phyloP scores from a whole-genome alignment of 1,140 invertebrate species.

The Liolophura sinensis region DNA sequence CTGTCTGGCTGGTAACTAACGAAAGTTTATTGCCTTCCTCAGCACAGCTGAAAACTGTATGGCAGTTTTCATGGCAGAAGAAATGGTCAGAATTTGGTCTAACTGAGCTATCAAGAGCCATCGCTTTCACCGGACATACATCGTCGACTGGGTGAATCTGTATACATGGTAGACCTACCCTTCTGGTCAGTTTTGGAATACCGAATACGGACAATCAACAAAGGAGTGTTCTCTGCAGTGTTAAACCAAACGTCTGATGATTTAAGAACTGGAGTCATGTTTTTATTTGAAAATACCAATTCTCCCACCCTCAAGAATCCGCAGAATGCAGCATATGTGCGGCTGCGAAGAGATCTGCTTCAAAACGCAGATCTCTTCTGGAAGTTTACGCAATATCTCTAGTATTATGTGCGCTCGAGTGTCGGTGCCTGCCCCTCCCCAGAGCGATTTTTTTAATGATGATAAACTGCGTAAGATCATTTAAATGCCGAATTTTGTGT shows the following conservation, averaged over 20 bases:
- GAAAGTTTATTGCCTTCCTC: constrained; percentile 2
- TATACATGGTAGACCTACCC: no score
- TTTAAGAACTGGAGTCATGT: not conserved
- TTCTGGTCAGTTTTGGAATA: constrained; percentile 16
- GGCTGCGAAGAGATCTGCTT: constrained; percentile 12
- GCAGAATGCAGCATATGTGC: constrained; percentile 16
- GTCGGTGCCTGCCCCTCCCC: not conserved
- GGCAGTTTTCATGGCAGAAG: constrained; percentile 7
- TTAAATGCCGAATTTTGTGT: no score
- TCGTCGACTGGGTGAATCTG: not conserved
- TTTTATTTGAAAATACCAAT: constrained; percentile 9
- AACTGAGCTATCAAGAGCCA: no score
- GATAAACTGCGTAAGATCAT: no score
- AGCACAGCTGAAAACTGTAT: constrained; percentile 15
- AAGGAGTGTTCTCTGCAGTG: not conserved
- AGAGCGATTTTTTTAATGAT: no score
- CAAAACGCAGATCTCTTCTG: constrained; percentile 7
- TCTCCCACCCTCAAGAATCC: constrained; percentile 20
- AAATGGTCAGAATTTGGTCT: no score
- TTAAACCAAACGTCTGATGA: not conserved
- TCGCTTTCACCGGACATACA: not conserved
- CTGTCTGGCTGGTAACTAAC: not conserved
- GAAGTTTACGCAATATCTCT: not conserved
- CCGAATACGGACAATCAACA: not conserved
- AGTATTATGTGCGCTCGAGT: constrained; percentile 11